Evolutionary conservation across 2,113 vertebrate genomes (phyloP), one percentile per base, ranked within the genome.

Genomic region (Corythaeola cristata): DNA sequence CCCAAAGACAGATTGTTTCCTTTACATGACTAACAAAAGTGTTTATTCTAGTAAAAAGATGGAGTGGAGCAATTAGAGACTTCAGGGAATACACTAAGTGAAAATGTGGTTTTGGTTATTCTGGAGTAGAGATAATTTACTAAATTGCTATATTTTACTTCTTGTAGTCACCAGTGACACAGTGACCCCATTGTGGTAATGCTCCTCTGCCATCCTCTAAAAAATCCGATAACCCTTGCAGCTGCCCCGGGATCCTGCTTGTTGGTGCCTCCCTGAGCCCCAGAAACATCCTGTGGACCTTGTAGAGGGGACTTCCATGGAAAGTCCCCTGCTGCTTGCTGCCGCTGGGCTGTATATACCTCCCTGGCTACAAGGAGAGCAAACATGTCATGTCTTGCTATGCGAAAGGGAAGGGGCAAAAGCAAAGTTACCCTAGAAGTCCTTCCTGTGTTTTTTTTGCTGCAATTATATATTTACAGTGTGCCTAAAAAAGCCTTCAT

Each of bases 1-100:
- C 30, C 66, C 69, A 85, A 83, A 88, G 78, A 96, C 74, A 95
- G 84, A 95, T 93, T 95, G 74, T 83, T 96, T 95, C 74, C 81
- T 96, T 94, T 94, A 76, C 71, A 55, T 94, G 88, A 63, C 84
- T 76, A 92, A 89, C 41, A 26, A 88, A 95, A 96, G 90, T 71
- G 79, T 93, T 96, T 95, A 56, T 82, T 91, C 84, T 94, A 83
- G 79, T 72, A 93, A 95, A 94, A 91, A 85, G 30, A 50, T 73
- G 52, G 64, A 84, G 69, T 91, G 32, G 32, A 83, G 32, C 77
- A 92, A 68, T 91, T 94, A 95, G 74, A 95, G 74, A 55, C 91
- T 96, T 94, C 64, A 52, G 93, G 90, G 90, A 95, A 87, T 82
- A 71, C 0, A 0, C 50, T 76, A 76, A 94, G 52, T 91, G 59